Evolutionary conservation across 2,113 vertebrate species (phyloP).

Genomic region (Micromys minutus): DNA sequence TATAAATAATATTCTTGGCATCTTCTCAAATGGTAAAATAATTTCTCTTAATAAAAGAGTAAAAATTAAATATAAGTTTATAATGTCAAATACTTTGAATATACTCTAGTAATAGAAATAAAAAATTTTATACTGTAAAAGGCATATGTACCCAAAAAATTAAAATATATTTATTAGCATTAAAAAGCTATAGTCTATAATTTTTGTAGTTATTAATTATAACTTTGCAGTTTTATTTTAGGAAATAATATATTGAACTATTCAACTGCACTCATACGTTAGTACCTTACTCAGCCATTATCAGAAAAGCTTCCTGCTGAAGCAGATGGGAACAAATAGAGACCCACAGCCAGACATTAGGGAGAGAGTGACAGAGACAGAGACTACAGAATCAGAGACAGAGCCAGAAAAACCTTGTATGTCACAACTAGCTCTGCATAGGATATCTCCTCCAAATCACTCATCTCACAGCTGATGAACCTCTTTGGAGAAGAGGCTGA

Average conservation of each 20-base stretch:
- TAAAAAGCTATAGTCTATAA: neutral
- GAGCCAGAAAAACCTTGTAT: no score
- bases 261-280: neutral
- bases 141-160: neutral
- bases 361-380: no score
- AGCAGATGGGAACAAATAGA: no score
- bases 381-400: no score
- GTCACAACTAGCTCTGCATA: no score
- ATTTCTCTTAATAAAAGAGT: slow-evolving; percentile 8
- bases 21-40: slow-evolving; percentile 1
- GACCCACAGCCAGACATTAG: no score
- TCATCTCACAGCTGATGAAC: no score
- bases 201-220: slow-evolving; percentile 33
- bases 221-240: neutral
- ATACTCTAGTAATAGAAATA: slow-evolving; percentile 30
- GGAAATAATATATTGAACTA: neutral
- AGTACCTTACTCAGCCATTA: no score
- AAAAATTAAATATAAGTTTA: slow-evolving; percentile 22
- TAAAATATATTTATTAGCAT: slow-evolving; percentile 46
- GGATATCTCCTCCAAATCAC: no score
- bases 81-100: slow-evolving; percentile 41
- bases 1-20: slow-evolving; percentile 17
- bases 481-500: no score
- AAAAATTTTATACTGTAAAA: slow-evolving; percentile 44
- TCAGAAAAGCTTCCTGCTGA: no score